These are phyloP conservation scores for Anas platyrhynchos DNA, from an alignment of 2,113 vertebrate species.

Conservation along the genomic window DNA sequence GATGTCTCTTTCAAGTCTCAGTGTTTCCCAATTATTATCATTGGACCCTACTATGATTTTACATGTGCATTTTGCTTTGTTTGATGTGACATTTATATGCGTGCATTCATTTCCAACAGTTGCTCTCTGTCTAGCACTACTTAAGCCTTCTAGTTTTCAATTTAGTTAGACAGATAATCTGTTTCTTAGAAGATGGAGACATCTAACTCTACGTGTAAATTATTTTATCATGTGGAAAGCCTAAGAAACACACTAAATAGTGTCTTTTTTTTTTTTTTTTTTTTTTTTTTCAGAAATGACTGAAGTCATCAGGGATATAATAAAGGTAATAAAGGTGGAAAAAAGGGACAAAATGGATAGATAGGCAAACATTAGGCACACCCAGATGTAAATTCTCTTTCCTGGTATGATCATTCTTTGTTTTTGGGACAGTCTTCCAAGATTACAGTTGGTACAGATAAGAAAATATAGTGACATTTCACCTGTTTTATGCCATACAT, in stretches of 20 bases:
- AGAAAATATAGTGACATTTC: neutral
- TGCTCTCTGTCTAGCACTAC: neutral
- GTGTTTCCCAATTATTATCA: neutral
- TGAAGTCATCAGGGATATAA: neutral
- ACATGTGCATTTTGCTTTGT: neutral
- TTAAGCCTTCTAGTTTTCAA: neutral
- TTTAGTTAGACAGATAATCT: neutral
- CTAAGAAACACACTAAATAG: neutral
- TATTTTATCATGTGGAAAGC: neutral
- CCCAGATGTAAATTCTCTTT: neutral
- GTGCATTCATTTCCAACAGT: neutral
- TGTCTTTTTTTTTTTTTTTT: neutral
- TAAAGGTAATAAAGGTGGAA: neutral
- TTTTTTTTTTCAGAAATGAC: neutral
- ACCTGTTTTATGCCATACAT: accelerated
- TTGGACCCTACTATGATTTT: neutral
- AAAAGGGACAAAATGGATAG: neutral
- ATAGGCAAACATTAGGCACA: neutral
- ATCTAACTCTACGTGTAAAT: neutral
- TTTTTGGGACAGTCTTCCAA: neutral
- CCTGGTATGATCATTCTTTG: neutral
- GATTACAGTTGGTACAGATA: neutral
- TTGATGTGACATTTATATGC: neutral
- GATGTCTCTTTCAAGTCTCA: neutral
- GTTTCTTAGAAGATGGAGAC: neutral